Evolutionary conservation across 2,113 vertebrate genomes (phyloP).

Genomic region (Lophochroa leadbeateri): DNA sequence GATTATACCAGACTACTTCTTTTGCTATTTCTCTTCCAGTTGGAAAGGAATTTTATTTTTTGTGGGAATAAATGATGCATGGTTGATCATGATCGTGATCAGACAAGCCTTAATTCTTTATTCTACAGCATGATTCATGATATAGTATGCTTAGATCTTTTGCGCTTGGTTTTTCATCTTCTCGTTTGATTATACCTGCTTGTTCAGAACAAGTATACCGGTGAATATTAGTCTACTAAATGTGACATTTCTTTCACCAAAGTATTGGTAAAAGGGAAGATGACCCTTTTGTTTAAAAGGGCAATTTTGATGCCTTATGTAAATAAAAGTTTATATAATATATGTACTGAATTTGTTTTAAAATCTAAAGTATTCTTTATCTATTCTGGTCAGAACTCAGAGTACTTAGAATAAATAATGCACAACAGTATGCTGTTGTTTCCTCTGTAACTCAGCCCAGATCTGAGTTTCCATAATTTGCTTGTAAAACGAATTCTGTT

Average conservation of each 20-base stretch:
- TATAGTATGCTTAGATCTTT: not conserved
- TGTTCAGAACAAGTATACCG: conserved; percentile 13
- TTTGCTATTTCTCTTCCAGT: not conserved
- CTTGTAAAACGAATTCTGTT: not conserved
- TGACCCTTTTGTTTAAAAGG: conserved; percentile 53
- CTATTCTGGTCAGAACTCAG: not conserved
- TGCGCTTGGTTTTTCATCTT: not conserved
- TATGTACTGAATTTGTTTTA: conserved; percentile 24
- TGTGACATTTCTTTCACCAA: conserved; percentile 24
- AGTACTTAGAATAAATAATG: not conserved
- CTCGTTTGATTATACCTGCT: conserved; percentile 4
- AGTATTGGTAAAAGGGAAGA: conserved; percentile 30
- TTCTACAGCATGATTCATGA: not conserved
- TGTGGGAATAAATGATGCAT: conserved; percentile 53
- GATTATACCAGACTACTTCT: conserved; percentile 22
- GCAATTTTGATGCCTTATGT: conserved; percentile 60
- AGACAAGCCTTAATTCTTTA: conserved; percentile 53
- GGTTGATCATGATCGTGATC: not conserved
- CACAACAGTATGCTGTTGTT: not conserved
- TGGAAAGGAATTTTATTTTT: conserved; percentile 42
- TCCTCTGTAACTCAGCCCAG: not conserved
- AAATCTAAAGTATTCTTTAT: conserved; percentile 5
- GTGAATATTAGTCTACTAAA: conserved; percentile 26
- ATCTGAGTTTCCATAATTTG: not conserved
- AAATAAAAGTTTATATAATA: conserved; percentile 65